phyloP scores from a whole-genome alignment of 1,140 invertebrate species.

The Zophobas morio region DNA sequence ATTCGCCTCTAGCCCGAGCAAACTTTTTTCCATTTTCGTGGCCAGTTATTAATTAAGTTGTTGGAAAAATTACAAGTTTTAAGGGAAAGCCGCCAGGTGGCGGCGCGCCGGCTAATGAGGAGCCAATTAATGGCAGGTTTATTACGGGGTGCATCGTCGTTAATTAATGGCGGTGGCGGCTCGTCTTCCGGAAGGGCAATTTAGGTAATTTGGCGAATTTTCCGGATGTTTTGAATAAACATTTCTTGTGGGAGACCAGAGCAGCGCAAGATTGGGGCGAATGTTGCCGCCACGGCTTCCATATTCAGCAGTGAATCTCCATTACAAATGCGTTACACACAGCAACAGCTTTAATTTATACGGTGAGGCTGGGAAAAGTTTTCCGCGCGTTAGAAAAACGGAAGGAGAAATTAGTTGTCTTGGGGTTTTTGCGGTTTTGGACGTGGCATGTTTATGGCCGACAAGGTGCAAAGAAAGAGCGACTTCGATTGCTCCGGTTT shows the following conservation, averaged over 20 bases:
- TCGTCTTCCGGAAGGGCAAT: constrained; percentile 5
- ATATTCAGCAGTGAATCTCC: constrained; percentile 41
- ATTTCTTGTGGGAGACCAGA: constrained; percentile 7
- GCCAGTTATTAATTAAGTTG: constrained; percentile 15
- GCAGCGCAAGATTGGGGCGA: constrained; percentile 1
- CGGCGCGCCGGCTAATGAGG: background rate
- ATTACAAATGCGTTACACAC: constrained; percentile 40
- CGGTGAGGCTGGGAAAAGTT: background rate
- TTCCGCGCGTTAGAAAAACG: too few relatives aligned
- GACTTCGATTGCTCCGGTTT: too few relatives aligned
- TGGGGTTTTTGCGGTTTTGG: too few relatives aligned
- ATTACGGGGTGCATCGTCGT: background rate
- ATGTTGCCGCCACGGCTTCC: constrained; percentile 5
- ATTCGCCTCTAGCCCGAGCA: constrained; percentile 3
- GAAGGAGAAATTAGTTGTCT: too few relatives aligned
- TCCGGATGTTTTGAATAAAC: constrained; percentile 25
- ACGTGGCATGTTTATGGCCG: too few relatives aligned
- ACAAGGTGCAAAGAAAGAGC: too few relatives aligned
- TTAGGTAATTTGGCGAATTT: constrained; percentile 5
- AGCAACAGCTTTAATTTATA: constrained; percentile 29
- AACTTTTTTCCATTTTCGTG: background rate
- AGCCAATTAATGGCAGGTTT: constrained; percentile 16
- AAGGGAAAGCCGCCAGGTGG: background rate
- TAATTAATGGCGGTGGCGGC: background rate
- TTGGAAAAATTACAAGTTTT: constrained; percentile 14